Percentiles rank a stretch among this genome's conserved stretches.
phyloP scores from a whole-genome alignment of 2,888 invertebrate genomes.

The Caenorhabditis sp. region DNA sequence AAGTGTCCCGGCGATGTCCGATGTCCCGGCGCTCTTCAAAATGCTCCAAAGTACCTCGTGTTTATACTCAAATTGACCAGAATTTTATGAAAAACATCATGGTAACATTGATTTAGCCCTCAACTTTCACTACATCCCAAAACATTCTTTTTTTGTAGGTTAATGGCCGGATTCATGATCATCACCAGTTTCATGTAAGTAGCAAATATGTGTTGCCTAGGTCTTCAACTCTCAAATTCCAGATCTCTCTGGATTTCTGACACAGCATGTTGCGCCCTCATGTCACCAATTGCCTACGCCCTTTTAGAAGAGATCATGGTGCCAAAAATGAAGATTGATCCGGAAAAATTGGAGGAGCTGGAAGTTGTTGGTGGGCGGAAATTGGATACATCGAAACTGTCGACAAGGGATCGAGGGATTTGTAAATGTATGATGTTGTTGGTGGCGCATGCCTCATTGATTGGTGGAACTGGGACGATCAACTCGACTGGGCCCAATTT shows the following conservation, averaged over 20 bases:
- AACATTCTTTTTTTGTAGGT: slow-evolving; percentile 43
- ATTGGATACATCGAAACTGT: neutral
- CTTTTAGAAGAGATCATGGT: slow-evolving; percentile 80
- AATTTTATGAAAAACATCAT: no score
- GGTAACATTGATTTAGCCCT: no score
- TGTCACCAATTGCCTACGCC: slow-evolving; percentile 89
- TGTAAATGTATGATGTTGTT: slow-evolving; percentile 59
- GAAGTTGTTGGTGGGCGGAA: neutral
- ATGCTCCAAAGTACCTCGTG: no score
- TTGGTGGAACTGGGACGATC: slow-evolving; percentile 62
- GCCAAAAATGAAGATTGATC: slow-evolving; percentile 40
- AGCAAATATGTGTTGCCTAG: neutral
- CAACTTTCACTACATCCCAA: neutral
- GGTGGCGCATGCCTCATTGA: slow-evolving; percentile 59
- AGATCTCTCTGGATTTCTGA: slow-evolving; percentile 70
- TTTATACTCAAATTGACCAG: no score
- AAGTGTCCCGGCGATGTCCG: no score
- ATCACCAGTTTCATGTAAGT: slow-evolving; percentile 58
- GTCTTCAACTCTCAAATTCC: neutral
- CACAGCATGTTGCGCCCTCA: slow-evolving; percentile 80
- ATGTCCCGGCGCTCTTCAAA: no score
- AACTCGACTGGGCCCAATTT: slow-evolving; percentile 60
- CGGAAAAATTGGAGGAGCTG: neutral
- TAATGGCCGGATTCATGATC: slow-evolving; percentile 58
- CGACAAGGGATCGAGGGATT: slow-evolving; percentile 30